Percentiles rank a stretch among this genome's conserved stretches.
phyloP scores from a whole-genome alignment of 2,113 vertebrate species.

The Pachyramphus minor region DNA sequence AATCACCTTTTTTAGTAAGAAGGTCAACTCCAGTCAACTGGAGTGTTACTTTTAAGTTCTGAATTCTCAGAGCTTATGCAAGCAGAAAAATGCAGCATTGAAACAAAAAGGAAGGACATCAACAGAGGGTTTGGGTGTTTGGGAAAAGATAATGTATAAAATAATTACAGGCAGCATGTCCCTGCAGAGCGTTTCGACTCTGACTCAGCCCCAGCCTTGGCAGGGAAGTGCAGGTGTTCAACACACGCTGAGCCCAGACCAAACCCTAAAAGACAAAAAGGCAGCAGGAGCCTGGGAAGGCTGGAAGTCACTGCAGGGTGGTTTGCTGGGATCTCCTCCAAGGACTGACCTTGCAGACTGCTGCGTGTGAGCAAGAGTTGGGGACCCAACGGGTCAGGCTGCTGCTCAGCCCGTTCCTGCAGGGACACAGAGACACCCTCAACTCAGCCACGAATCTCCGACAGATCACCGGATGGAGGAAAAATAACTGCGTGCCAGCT shows the following conservation, averaged over 20 bases:
- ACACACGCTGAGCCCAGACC: neutral
- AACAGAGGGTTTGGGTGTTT: neutral
- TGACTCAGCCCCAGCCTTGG: slow-evolving; percentile 13
- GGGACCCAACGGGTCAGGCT: neutral
- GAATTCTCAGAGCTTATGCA: neutral
- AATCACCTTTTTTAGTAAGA: neutral
- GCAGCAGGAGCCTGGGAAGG: neutral
- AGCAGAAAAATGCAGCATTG: neutral
- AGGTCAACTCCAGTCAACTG: neutral
- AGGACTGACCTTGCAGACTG: neutral
- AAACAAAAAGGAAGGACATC: neutral
- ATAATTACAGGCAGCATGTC: neutral
- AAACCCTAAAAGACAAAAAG: neutral
- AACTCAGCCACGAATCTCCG: neutral
- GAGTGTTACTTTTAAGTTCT: neutral
- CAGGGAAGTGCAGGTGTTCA: neutral
- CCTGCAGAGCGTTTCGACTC: neutral
- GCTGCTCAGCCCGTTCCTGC: neutral
- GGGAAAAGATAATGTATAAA: neutral
- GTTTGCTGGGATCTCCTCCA: neutral
- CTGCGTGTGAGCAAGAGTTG: accelerated
- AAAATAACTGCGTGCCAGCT: neutral
- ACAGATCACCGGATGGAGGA: neutral
- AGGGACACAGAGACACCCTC: neutral
- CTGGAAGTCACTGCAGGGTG: neutral